Evolutionary conservation across 2,888 invertebrate genomes (phyloP).

Genomic region (Cosmopolites sordidus): DNA sequence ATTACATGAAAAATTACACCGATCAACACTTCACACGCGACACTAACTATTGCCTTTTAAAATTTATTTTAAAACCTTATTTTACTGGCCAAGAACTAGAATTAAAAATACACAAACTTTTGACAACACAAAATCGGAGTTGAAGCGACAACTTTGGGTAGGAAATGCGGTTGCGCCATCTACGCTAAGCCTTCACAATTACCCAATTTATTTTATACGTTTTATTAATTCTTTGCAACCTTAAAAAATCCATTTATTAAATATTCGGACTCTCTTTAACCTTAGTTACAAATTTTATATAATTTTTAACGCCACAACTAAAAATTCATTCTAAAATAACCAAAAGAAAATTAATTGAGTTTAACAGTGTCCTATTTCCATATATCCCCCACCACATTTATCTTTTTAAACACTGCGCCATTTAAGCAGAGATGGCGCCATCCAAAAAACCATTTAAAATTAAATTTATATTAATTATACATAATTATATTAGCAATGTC

Average conservation of each 20-base stretch:
- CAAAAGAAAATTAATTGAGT: too few relatives aligned
- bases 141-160: slow-evolving; percentile 40
- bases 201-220: background rate
- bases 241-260: background rate
- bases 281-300: too few relatives aligned
- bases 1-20: slow-evolving; percentile 12
- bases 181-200: slow-evolving; percentile 13
- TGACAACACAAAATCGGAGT: slow-evolving; percentile 48
- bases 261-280: background rate
- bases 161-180: slow-evolving; percentile 36
- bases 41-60: slow-evolving; percentile 8
- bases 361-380: too few relatives aligned
- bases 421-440: too few relatives aligned
- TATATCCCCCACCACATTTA: too few relatives aligned
- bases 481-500: too few relatives aligned
- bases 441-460: too few relatives aligned
- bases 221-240: background rate
- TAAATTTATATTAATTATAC: too few relatives aligned
- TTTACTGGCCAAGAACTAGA: slow-evolving; percentile 30
- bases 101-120: slow-evolving; percentile 46
- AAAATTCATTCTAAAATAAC: too few relatives aligned
- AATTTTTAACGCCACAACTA: too few relatives aligned
- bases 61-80: slow-evolving; percentile 16
- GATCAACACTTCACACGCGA: slow-evolving; percentile 8
- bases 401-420: too few relatives aligned